Evolutionary conservation across 1,140 invertebrate species (phyloP).

Genomic region (Spodoptera litura): DNA sequence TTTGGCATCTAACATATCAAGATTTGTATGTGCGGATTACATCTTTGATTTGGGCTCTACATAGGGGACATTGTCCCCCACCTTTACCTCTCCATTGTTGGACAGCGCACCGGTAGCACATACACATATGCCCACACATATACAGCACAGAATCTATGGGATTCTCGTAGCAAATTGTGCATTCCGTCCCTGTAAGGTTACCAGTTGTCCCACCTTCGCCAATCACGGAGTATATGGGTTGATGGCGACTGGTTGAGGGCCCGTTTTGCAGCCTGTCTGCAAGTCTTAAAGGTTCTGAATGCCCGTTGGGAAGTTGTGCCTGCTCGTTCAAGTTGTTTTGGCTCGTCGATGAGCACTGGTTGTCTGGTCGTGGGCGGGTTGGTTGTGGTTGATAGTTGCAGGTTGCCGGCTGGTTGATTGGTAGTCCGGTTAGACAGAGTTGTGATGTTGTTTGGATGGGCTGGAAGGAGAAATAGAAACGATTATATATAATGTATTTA

Average conservation of each 20-base stretch:
- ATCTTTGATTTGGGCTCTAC: slow-evolving; percentile 96
- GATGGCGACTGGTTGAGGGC: slow-evolving; percentile 69
- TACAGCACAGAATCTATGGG: slow-evolving; percentile 97
- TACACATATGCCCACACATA: slow-evolving; percentile 99
- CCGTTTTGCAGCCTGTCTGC: slow-evolving; percentile 69
- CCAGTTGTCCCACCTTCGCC: slow-evolving; percentile 60
- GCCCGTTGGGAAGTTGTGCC: slow-evolving; percentile 69
- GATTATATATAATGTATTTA: background rate
- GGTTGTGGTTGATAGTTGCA: slow-evolving; percentile 55
- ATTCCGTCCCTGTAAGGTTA: slow-evolving; percentile 89
- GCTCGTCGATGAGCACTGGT: slow-evolving; percentile 67
- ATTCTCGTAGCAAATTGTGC: slow-evolving; percentile 97
- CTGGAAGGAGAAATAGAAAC: slow-evolving; percentile 58
- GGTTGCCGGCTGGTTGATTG: slow-evolving; percentile 48
- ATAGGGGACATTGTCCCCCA: slow-evolving; percentile 97
- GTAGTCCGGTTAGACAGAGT: slow-evolving; percentile 57
- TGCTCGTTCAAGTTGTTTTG: slow-evolving; percentile 79
- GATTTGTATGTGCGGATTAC: slow-evolving; percentile 98
- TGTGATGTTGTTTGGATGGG: slow-evolving; percentile 63
- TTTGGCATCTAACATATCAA: slow-evolving; percentile 83
- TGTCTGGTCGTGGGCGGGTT: slow-evolving; percentile 55
- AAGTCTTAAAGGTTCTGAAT: slow-evolving; percentile 60
- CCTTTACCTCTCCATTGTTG: slow-evolving; percentile 96
- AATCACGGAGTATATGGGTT: slow-evolving; percentile 75
- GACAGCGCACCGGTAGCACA: slow-evolving; percentile 98